These are phyloP conservation scores for Hephaestus fuliginosus DNA, from an alignment of 2,797 vertebrate genomes.

Conservation along the genomic window DNA sequence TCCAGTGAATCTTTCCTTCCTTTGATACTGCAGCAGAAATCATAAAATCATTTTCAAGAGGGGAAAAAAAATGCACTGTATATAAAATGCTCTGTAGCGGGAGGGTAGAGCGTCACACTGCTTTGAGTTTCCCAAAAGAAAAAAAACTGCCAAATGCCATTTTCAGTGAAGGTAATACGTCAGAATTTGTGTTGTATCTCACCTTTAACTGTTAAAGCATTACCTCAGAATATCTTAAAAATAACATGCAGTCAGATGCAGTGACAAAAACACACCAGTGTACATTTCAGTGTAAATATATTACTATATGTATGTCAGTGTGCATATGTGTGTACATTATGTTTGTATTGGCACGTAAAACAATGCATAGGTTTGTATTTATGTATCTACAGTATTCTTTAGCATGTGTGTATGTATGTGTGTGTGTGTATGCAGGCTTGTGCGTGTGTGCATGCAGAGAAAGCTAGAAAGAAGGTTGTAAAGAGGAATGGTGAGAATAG, in stretches of 20 bases:
- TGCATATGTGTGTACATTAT: constrained; percentile 26
- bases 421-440: background rate
- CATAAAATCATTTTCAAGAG: constrained; percentile 33
- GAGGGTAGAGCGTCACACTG: background rate
- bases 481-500: constrained; percentile 63
- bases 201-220: constrained; percentile 9
- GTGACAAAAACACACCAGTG: background rate
- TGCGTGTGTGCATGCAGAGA: constrained; percentile 50
- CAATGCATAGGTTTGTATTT: constrained; percentile 55
- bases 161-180: constrained; percentile 9
- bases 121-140: constrained; percentile 5
- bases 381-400: constrained; percentile 52
- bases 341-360: constrained; percentile 52
- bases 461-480: constrained; percentile 62
- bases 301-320: background rate
- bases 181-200: background rate
- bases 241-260: background rate
- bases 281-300: constrained; percentile 10
- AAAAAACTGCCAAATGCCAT: background rate
- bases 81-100: background rate
- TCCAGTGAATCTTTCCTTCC: constrained; percentile 19
- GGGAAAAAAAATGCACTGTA: background rate
- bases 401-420: background rate
- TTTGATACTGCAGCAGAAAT: constrained; percentile 49
- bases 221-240: background rate